Evolutionary conservation across 2,797 vertebrate species (phyloP).

Genomic region (Carcharodon carcharias): DNA sequence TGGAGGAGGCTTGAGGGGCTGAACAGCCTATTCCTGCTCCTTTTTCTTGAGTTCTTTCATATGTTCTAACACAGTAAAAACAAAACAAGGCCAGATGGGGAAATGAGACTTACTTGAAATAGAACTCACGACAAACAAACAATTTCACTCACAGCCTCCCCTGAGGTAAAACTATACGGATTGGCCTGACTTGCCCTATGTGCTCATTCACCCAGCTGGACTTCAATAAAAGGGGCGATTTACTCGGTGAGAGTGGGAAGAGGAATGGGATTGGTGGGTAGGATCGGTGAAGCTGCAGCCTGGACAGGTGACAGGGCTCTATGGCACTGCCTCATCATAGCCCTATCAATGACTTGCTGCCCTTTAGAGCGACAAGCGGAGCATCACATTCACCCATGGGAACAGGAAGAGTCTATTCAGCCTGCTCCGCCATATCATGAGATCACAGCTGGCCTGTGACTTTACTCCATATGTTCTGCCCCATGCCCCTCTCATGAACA

Average conservation of each 20-base stretch:
- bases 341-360: not conserved
- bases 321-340: not conserved
- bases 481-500: too few relatives aligned
- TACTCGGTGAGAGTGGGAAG: not conserved
- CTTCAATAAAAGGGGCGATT: not conserved
- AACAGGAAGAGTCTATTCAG: too few relatives aligned
- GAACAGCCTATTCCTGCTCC: not conserved
- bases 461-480: not conserved
- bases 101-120: not conserved
- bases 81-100: not conserved
- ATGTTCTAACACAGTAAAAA: not conserved
- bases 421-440: accelerated
- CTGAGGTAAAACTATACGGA: too few relatives aligned
- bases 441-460: not conserved
- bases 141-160: too few relatives aligned
- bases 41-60: not conserved
- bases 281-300: not conserved
- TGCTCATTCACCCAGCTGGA: not conserved
- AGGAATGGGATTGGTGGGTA: not conserved
- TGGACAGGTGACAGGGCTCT: too few relatives aligned
- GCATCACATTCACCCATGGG: not conserved
- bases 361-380: not conserved
- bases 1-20: not conserved
- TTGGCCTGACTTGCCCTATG: not conserved
- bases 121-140: not conserved